Evolutionary conservation across 1,140 invertebrate species (phyloP).

Genomic region (Eumeta japonica): DNA sequence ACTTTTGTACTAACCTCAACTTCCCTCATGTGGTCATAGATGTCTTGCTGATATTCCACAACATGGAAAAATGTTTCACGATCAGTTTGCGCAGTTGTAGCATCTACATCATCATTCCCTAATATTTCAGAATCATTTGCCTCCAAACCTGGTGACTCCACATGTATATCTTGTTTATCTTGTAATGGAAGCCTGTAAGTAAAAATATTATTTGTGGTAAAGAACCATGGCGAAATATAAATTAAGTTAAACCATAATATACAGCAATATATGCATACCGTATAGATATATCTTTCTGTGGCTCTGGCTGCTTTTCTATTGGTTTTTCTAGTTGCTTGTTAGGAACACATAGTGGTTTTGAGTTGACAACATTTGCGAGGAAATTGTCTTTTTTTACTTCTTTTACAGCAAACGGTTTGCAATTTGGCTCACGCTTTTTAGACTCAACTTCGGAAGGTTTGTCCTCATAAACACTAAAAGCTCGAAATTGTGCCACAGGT

Average conservation of each 20-base stretch:
- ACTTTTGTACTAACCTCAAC: slow-evolving; percentile 65
- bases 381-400: slow-evolving; percentile 32
- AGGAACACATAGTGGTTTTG: too few species aligned
- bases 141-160: slow-evolving; percentile 50
- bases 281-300: too few species aligned
- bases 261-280: too few species aligned
- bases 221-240: too few species aligned
- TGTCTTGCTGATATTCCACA: slow-evolving; percentile 78
- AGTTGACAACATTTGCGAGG: background rate
- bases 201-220: too few species aligned
- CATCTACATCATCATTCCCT: slow-evolving; percentile 35
- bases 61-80: slow-evolving; percentile 64
- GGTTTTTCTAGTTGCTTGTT: too few species aligned
- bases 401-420: slow-evolving; percentile 38
- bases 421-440: slow-evolving; percentile 50
- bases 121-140: slow-evolving; percentile 33
- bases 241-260: too few species aligned
- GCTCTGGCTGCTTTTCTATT: too few species aligned
- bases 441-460: slow-evolving; percentile 55
- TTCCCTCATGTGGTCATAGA: slow-evolving; percentile 76
- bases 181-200: slow-evolving; percentile 33
- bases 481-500: slow-evolving; percentile 67
- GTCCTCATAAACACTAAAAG: slow-evolving; percentile 73
- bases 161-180: slow-evolving; percentile 42
- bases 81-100: slow-evolving; percentile 41